Conservation (phyloP, 2,888 invertebrate species). For the Kuschelorhynchus macadamiae region DNA sequence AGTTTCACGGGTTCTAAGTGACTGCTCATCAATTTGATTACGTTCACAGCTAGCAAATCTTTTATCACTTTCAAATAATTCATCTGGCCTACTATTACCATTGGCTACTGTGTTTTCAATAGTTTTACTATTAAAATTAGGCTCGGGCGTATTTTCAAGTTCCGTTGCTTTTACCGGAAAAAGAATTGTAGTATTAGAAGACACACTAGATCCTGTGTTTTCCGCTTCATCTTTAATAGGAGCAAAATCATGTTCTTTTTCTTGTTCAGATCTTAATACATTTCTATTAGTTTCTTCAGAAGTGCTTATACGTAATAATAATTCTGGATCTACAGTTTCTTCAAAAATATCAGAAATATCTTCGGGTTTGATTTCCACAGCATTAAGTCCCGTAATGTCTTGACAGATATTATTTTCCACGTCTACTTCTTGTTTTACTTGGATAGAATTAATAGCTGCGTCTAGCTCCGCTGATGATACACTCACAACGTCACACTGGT, state of each 20-base stretch:
- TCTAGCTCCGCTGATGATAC: constrained; percentile 1
- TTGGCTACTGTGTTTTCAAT: background rate
- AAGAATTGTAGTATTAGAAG: background rate
- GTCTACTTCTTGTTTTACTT: background rate
- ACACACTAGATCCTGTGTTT: background rate
- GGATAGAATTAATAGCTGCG: constrained; percentile 4
- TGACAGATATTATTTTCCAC: background rate
- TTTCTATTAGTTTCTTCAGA: background rate
- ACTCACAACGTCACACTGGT: no score
- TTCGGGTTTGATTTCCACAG: constrained; percentile 19
- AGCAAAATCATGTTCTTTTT: background rate
- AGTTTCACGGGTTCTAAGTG: no score
- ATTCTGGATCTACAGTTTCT: background rate
- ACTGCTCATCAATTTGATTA: no score
- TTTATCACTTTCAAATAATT: no score
- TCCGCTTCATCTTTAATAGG: constrained; percentile 1
- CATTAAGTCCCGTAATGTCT: background rate
- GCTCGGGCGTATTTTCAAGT: no score
- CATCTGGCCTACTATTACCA: background rate
- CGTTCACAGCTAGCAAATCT: no score
- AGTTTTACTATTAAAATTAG: background rate
- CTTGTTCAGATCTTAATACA: background rate
- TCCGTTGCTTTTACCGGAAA: background rate
- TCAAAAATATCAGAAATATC: constrained; percentile 5
- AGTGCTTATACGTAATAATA: background rate